Evolutionary conservation across 2,888 invertebrate genomes (phyloP).

Genomic region (Blastobasis lacticolella): DNA sequence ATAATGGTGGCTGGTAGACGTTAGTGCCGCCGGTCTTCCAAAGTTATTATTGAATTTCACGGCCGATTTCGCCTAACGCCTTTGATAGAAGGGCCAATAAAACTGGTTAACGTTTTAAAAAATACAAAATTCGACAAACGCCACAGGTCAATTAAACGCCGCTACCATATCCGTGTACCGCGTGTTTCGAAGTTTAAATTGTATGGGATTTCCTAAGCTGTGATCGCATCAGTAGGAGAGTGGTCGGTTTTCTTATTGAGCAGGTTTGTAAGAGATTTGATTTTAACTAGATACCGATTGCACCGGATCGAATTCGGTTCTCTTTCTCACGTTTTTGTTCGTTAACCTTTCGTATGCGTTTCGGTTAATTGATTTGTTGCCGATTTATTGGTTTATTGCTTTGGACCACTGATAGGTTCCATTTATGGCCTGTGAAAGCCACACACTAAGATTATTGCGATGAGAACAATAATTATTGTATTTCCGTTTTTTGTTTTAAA

Average conservation of each 20-base stretch:
- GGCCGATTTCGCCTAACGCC: conserved; percentile 51
- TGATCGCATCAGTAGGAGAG: conserved; percentile 15
- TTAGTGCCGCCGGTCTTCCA: conserved; percentile 66
- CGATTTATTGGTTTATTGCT: conserved; percentile 37
- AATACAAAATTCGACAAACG: conserved; percentile 32
- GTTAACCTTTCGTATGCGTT: conserved; percentile 41
- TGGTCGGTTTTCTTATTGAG: not conserved
- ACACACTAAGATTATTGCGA: conserved; percentile 1
- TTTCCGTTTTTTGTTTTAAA: too few species aligned
- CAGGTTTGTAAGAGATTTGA: conserved; percentile 48
- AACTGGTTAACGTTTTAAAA: conserved; percentile 43
- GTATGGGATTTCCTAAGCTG: conserved; percentile 26
- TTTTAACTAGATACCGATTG: conserved; percentile 58
- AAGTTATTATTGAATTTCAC: conserved; percentile 64
- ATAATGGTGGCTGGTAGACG: conserved; percentile 48
- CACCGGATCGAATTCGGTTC: conserved; percentile 43
- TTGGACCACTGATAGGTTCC: conserved; percentile 4
- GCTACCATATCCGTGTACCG: too few species aligned
- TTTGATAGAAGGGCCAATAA: conserved; percentile 39
- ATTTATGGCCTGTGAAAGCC: conserved; percentile 1
- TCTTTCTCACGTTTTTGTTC: conserved; percentile 68
- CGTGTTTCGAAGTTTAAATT: conserved; percentile 10
- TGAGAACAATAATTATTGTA: too few species aligned
- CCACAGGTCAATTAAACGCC: too few species aligned
- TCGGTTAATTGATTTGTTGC: conserved; percentile 53